phyloP scores from a whole-genome alignment of 2,113 vertebrate genomes.

The Sialia sialis region DNA sequence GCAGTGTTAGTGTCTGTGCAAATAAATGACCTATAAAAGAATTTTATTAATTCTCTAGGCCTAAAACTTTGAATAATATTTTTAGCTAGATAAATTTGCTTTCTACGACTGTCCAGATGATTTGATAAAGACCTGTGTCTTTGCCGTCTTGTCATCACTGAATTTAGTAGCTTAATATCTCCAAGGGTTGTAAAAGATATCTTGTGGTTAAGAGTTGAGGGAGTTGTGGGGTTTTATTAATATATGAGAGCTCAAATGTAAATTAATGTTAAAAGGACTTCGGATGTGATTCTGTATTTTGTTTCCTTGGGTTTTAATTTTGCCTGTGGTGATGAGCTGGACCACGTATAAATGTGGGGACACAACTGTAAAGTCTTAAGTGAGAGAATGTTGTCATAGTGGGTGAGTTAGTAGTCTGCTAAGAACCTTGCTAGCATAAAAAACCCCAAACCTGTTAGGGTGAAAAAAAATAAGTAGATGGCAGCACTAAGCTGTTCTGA shows the following conservation, averaged over 20 bases:
- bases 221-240: background rate
- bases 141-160: background rate
- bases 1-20: background rate
- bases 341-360: background rate
- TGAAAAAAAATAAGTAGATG: conserved; percentile 6
- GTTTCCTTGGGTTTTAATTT: background rate
- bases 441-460: background rate
- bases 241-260: background rate
- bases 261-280: background rate
- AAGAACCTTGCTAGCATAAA: background rate
- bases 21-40: conserved; percentile 40
- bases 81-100: background rate
- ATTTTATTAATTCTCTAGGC: conserved; percentile 12
- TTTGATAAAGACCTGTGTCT: background rate
- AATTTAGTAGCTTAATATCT: background rate
- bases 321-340: background rate
- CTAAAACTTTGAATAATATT: background rate
- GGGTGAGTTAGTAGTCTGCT: background rate
- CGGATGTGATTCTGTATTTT: background rate
- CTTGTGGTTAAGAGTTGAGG: background rate
- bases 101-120: background rate
- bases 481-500: conserved; percentile 45
- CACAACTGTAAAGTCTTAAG: background rate
- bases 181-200: background rate
- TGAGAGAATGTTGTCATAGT: background rate